Conservation (phyloP, 2,113 vertebrate species). For the Balaenoptera acutorostrata region DNA sequence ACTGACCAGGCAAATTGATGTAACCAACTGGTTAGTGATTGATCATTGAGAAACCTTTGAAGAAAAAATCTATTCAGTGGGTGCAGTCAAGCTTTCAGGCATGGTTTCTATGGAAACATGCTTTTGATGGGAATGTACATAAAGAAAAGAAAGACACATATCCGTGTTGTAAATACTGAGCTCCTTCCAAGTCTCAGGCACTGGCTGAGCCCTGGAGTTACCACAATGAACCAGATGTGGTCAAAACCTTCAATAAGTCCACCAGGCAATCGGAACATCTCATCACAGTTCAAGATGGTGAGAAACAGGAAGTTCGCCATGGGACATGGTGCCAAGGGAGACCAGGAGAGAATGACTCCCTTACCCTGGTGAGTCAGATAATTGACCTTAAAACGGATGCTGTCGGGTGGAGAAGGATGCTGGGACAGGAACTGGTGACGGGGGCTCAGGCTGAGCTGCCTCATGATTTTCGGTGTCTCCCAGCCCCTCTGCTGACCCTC, state of each 20-base stretch:
- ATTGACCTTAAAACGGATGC: not conserved
- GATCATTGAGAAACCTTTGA: constrained; percentile 23
- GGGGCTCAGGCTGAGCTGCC: too few relatives aligned
- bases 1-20: not conserved
- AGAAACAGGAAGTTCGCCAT: not conserved
- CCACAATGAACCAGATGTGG: not conserved
- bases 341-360: not conserved
- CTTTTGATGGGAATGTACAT: not conserved
- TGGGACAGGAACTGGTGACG: not conserved
- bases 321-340: not conserved
- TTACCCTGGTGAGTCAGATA: not conserved
- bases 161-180: not conserved
- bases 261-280: not conserved
- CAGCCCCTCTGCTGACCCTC: not conserved
- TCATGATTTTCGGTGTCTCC: not conserved
- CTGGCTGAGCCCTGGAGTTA: not conserved
- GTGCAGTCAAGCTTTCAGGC: not conserved
- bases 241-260: not conserved
- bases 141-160: not conserved
- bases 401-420: not conserved
- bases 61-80: not conserved
- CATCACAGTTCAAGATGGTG: not conserved
- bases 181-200: not conserved
- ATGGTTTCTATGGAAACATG: not conserved
- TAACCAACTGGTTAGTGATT: not conserved